phyloP scores from a whole-genome alignment of 2,888 invertebrate genomes.

The Cephus runcator region DNA sequence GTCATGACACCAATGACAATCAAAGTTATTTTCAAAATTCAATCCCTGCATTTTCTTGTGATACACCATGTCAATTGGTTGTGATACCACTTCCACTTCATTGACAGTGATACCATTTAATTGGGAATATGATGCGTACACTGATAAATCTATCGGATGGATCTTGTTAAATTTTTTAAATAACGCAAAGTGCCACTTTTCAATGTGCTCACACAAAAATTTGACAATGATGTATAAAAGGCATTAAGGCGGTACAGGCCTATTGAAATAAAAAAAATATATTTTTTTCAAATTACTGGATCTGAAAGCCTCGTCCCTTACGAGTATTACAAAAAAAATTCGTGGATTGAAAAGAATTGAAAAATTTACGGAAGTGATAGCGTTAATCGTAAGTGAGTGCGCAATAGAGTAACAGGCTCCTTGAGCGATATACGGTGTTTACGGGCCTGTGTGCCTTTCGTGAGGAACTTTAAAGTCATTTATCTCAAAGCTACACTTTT shows the following conservation, averaged over 20 bases:
- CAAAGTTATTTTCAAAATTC: background rate
- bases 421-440: too few relatives aligned
- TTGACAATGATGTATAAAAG: background rate
- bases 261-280: too few relatives aligned
- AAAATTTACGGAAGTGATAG: too few relatives aligned
- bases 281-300: too few relatives aligned
- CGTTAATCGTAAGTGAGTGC: too few relatives aligned
- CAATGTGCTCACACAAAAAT: background rate
- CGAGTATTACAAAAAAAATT: too few relatives aligned
- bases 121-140: background rate
- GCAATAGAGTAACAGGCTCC: too few relatives aligned
- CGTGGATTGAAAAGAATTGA: too few relatives aligned
- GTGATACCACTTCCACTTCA: background rate
- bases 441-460: too few relatives aligned
- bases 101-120: background rate
- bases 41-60: background rate
- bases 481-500: too few relatives aligned
- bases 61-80: background rate
- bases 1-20: background rate
- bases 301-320: too few relatives aligned
- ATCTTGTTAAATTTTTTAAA: background rate
- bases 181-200: background rate
- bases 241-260: background rate
- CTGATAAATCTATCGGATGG: background rate
- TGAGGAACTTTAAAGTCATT: too few relatives aligned